Base-by-base conservation (phyloP, 2,113 vertebrate genomes). In the Silurus asotus region DNA sequence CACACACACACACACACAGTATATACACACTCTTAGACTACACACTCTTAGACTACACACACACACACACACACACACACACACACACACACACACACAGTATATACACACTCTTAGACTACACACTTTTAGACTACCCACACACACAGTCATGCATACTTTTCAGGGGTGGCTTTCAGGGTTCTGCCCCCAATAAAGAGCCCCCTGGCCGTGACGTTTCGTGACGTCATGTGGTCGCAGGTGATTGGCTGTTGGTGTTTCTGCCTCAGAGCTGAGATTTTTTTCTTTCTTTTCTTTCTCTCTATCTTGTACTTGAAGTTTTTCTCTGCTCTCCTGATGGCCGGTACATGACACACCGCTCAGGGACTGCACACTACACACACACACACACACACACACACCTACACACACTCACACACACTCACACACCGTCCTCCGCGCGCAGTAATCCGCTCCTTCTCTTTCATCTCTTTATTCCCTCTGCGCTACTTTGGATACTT, bases 101-200 rank as follows among this genome's bases (percentile, higher is more conserved):
- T 2, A 1, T 11, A 37, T 48, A 74, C 70, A 74, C 70, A 20
- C 49, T 55, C 74, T 7, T 37, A 37, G 28, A 37, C 28, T 37
- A 74, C 70, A 55, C 49, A 53, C 23, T n/a, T n/a, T n/a, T 37
- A 37, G 28, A 37, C 28, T 37, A 74, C 70, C 53, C 49, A 53
- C 23, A 10, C 72, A 8, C 1, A 37, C 55, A 37, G 20, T 59
- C 77, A 45, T 80, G 77, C 28, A 61, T 19, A 64, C 58, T 82
- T 82, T n/a, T 56, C 80, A 81, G 80, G 48, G 58, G 61, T 51
- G 6, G 80, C 48, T 82, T 65, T 65, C 11, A 65, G 61, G 48
- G 37, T 65, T 82, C 61, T 82, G 80, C 80, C 80, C 79, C 80
- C 80, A 82, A 82, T 82, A 82, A 82, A 82, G 80, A 65, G 80